Evolutionary conservation across 2,113 vertebrate species (phyloP), one percentile per base, ranked within the genome.

Genomic region (Furnarius figulus): DNA sequence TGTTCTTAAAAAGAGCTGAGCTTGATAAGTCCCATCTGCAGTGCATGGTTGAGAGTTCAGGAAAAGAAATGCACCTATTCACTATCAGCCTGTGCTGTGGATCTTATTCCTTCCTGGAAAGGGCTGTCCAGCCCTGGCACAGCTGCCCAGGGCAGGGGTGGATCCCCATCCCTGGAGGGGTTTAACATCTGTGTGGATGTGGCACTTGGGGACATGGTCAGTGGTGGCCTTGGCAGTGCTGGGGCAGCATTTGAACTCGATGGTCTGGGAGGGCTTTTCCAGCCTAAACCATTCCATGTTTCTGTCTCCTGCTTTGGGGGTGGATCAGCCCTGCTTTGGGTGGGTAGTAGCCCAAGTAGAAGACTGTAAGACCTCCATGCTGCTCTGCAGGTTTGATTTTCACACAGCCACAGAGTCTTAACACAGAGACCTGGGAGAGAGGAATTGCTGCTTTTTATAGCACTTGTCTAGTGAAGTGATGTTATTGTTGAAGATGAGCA

Each of bases 371-470:
- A 15, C 39, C 53, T 68, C 44, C 16, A 31, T 11, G 23, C 15
- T 33, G 11, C 58, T 1, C 40, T 8, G 9, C 7, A 11, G 37
- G 2, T 35, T n/a, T 63, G 39, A 8, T 35, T 80, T 65, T 73
- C 33, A 68, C 55, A 10, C 27, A 52, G 44, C 67, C 52, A 6
- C 4, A 0, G 10, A 8, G 8, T 30, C 28, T 35, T 71, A 70
- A 62, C 3, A 18, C 25, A 12, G 79, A 85, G 71, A 12, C 21
- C 2, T 0, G 0, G 56, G 39, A 73, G 66, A 67, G 85, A 44
- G 53, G 25, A 42, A 20, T 8, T 42, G 39, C 79, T 76, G 25
- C 92, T 87, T 71, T 87, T 95, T 85, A 80, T 88, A 85, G 91
- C 83, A 2, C 63, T 88, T 65, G 14, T 55, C 75, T n/a, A 18